Conservation (phyloP, 2,113 vertebrate genomes). For the Actenoides lindsayi region DNA sequence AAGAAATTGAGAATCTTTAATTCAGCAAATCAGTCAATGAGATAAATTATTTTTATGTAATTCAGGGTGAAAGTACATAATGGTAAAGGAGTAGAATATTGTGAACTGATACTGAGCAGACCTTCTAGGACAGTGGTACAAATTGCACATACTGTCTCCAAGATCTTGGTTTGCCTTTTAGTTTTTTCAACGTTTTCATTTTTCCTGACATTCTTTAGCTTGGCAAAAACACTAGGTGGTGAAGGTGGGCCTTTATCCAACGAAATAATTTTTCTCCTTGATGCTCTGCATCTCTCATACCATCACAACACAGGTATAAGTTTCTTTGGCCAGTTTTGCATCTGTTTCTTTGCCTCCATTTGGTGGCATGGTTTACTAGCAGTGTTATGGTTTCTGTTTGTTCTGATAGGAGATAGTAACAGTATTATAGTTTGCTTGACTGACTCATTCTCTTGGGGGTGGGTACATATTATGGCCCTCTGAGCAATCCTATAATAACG, state of each 20-base stretch:
- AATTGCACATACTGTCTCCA: neutral
- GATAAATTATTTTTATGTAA: neutral
- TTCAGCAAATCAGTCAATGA: neutral
- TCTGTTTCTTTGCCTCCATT: neutral
- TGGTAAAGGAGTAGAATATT: neutral
- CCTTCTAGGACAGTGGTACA: neutral
- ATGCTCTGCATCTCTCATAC: neutral
- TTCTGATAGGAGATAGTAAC: neutral
- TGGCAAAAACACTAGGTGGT: neutral
- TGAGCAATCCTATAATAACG: neutral
- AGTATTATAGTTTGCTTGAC: neutral
- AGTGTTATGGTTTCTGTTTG: neutral
- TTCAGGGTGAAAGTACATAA: neutral
- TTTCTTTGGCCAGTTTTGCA: neutral
- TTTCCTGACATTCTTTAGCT: neutral
- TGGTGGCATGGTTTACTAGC: neutral
- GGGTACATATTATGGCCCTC: neutral
- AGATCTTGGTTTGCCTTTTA: neutral
- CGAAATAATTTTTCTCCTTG: neutral
- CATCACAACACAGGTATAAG: neutral
- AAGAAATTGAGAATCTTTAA: constrained; percentile 1
- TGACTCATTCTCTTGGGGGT: constrained; percentile 23
- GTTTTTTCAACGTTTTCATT: neutral
- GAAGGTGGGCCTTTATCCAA: neutral
- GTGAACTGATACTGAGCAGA: neutral